Conservation (phyloP, 2,888 invertebrate species). For the Liodrosophila aerea region DNA sequence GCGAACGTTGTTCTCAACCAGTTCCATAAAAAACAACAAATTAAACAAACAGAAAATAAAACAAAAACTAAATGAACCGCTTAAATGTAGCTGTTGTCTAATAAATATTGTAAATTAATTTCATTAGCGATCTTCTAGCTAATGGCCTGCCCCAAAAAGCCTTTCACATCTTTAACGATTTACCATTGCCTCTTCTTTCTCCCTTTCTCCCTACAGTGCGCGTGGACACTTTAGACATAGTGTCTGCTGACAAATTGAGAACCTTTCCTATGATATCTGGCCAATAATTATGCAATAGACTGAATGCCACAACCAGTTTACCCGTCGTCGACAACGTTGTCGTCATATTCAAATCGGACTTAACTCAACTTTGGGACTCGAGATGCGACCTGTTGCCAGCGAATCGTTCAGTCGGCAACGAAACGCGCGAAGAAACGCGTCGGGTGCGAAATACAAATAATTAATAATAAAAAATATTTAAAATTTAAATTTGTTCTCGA, state of each 20-base stretch:
- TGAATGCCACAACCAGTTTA: conserved; percentile 66
- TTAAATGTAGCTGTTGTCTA: conserved; percentile 22
- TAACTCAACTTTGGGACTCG: conserved; percentile 56
- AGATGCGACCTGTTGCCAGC: conserved; percentile 60
- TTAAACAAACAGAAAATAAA: too few relatives aligned
- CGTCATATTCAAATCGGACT: conserved; percentile 67
- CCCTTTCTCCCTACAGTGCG: conserved; percentile 5
- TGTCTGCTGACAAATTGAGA: conserved; percentile 44
- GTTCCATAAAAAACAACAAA: background rate
- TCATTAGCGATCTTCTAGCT: conserved; percentile 49
- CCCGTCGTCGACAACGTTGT: conserved; percentile 41
- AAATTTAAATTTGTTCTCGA: conserved; percentile 17
- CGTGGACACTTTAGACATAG: conserved; percentile 43
- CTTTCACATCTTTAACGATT: conserved; percentile 39
- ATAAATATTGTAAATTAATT: conserved; percentile 64
- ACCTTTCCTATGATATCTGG: conserved; percentile 36
- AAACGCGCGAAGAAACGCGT: conserved; percentile 57
- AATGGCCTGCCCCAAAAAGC: conserved; percentile 24
- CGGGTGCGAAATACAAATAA: conserved; percentile 11
- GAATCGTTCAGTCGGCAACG: conserved; percentile 56
- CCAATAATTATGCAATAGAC: conserved; percentile 65
- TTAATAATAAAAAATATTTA: background rate
- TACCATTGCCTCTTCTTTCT: background rate
- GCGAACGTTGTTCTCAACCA: conserved; percentile 11
- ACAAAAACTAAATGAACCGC: conserved; percentile 1